These are phyloP conservation scores for Gorsachius magnificus DNA, from an alignment of 2,797 vertebrate genomes.

Conservation along the genomic window DNA sequence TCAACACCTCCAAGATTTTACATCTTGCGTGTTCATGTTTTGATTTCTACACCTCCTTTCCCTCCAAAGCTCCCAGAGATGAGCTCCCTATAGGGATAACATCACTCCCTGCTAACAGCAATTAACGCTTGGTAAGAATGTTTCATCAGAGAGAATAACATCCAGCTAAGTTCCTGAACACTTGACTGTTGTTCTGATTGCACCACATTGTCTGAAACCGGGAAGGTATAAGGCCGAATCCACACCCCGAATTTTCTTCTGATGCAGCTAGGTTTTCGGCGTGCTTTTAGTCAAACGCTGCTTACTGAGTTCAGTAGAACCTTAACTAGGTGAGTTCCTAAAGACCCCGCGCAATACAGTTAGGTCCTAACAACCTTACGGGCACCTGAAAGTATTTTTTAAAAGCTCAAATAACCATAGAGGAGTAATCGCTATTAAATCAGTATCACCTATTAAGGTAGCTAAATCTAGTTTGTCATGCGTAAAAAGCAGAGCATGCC, in stretches of 20 bases:
- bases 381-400: neutral
- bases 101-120: constrained; percentile 5
- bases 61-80: neutral
- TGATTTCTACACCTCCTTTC: neutral
- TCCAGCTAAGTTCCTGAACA: neutral
- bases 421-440: neutral
- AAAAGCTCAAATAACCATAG: neutral
- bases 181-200: neutral
- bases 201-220: neutral
- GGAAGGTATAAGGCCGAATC: neutral
- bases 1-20: neutral
- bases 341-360: neutral
- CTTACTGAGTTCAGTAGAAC: neutral
- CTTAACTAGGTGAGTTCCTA: neutral
- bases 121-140: constrained; percentile 40
- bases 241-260: neutral
- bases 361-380: neutral
- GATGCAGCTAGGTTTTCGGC: neutral
- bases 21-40: neutral
- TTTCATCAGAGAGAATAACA: constrained; percentile 19
- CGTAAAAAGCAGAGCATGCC: constrained; percentile 16
- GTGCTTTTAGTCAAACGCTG: neutral
- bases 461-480: neutral
- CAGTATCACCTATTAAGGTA: neutral
- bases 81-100: constrained; percentile 39